Evolutionary conservation across 2,797 vertebrate species (phyloP), one percentile per base, ranked within the genome.

Genomic region (Chaetodon trifasciatus): DNA sequence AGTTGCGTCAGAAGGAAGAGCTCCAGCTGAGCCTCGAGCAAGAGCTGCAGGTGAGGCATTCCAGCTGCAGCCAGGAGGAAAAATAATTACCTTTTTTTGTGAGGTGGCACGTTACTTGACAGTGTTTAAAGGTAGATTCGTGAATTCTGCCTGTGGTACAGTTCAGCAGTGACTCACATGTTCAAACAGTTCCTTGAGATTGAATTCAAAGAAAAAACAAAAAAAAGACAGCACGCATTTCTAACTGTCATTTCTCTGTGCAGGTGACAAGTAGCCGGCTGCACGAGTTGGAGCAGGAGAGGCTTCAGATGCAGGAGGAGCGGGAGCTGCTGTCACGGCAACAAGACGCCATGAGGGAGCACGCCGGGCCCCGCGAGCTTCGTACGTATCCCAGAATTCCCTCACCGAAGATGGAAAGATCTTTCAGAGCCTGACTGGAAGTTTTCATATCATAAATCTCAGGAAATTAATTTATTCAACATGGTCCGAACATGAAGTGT

Each of bases 261-360:
- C 81, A 95, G 94, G 94, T 96, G 86, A 97, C 97, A 77, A 87
- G 94, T 92, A 97, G 94, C 88, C 97, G 96, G 66, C 96, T 99
- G 80, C 96, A 96, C 56, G 97, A 99, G 85, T 90, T 99, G 87
- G 98, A 99, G 84, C 96, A 96, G 89, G 98, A 99, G 76, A 94
- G 95, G 62, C 94, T 96, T 81, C 96, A 97, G 83, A 93, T 98
- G 76, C 96, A 94, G 75, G 95, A 98, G 77, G 97, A 99, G 82
- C 95, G 95, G 12, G 97, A 97, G 84, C 90, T 99, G 84, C 87
- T 99, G 83, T 94, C 93, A 86, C 96, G 97, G 46, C 98, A 99
- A 93, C 97, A 97, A 89, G 96, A 97, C 0, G 97, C 97, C 65
- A 96, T 99, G 96, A 96, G 89, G 89, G 97, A 97, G 62, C 88